Conservation (phyloP, 2,888 invertebrate species). For the Leptinotarsa juncta region DNA sequence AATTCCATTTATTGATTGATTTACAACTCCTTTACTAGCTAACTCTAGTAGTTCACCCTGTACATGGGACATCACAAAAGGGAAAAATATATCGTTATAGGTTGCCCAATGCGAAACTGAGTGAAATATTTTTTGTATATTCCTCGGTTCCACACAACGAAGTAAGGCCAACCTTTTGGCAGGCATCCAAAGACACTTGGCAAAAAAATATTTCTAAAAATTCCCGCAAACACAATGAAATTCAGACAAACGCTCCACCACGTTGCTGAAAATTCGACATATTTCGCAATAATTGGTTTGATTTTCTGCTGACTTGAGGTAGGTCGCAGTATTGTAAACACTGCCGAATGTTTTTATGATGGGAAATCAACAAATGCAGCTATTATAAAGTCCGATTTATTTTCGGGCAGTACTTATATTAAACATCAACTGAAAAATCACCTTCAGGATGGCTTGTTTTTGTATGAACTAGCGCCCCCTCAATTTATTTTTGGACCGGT, state of each 20-base stretch:
- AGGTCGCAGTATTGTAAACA: background rate
- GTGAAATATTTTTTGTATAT: slow-evolving; percentile 4
- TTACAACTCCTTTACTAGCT: no score
- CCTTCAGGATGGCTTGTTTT: slow-evolving; percentile 24
- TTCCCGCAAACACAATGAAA: slow-evolving; percentile 25
- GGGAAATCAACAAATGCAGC: background rate
- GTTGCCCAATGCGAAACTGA: background rate
- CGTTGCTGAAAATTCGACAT: background rate
- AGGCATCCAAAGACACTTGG: slow-evolving; percentile 28
- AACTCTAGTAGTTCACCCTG: no score
- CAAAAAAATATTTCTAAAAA: slow-evolving; percentile 35
- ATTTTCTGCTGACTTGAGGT: background rate
- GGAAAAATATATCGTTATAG: background rate
- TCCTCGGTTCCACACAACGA: slow-evolving; percentile 8
- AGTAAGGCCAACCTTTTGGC: slow-evolving; percentile 35
- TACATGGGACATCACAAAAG: background rate
- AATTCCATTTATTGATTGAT: no score
- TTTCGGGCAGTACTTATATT: slow-evolving; percentile 8
- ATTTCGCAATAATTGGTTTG: slow-evolving; percentile 1
- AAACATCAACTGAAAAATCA: slow-evolving; percentile 25
- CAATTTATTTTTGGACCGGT: slow-evolving; percentile 20
- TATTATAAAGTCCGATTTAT: slow-evolving; percentile 3
- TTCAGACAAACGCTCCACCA: background rate
- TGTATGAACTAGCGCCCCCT: slow-evolving; percentile 16
- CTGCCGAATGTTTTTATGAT: background rate